A percentile compares a stretch with the other conserved stretches of the same genome.
phyloP scores from a whole-genome alignment of 2,113 vertebrate genomes.

The Geococcyx californianus region DNA sequence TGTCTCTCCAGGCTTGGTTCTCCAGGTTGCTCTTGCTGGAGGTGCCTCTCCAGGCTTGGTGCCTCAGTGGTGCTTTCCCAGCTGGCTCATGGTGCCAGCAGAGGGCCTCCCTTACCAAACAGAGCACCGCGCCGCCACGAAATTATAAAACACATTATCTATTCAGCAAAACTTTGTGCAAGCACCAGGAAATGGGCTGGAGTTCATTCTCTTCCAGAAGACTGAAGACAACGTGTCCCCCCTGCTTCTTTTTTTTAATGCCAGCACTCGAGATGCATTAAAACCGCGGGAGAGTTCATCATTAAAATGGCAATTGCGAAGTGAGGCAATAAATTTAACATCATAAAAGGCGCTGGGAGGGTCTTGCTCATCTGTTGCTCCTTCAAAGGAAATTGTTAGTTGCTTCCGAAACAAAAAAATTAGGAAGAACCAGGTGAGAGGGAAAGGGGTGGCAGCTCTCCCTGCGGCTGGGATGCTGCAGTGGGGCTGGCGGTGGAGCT shows the following conservation, averaged over 20 bases:
- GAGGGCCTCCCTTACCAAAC: conserved; percentile 55
- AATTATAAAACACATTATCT: conserved; percentile 18
- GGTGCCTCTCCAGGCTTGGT: background rate
- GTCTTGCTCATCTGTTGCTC: conserved; percentile 52
- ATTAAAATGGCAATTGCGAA: conserved; percentile 44
- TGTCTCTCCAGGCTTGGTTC: background rate
- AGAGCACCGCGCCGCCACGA: background rate
- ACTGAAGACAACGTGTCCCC: background rate
- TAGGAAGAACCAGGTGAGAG: conserved; percentile 20
- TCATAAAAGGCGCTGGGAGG: conserved; percentile 51
- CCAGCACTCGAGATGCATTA: conserved; percentile 7
- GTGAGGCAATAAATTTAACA: conserved; percentile 54
- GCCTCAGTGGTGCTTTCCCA: background rate
- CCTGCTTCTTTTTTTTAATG: background rate
- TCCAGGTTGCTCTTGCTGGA: background rate
- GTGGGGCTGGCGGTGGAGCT: background rate
- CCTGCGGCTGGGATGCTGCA: background rate
- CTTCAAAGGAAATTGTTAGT: conserved; percentile 34
- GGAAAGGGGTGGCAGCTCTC: background rate
- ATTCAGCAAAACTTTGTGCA: conserved; percentile 45
- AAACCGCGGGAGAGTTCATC: conserved; percentile 24
- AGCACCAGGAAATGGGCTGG: conserved; percentile 34
- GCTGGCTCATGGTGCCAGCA: background rate
- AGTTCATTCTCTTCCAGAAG: conserved; percentile 35
- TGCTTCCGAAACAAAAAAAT: background rate